Evolutionary conservation across 2,888 invertebrate species (phyloP).

Genomic region (Pteria penguin): DNA sequence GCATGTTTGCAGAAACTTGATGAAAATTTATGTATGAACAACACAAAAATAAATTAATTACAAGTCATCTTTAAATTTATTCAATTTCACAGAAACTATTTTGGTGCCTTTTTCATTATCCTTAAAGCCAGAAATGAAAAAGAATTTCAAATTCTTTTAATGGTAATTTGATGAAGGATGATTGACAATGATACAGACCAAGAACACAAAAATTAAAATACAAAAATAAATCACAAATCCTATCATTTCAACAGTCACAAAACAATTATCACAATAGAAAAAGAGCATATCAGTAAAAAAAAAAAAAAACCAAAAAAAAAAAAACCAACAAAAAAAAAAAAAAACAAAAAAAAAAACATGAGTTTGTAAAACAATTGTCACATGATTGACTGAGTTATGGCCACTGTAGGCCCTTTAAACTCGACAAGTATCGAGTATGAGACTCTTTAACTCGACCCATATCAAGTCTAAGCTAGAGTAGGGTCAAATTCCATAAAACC

Average conservation of each 20-base stretch:
- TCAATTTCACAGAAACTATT: constrained; percentile 5
- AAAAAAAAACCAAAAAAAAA: constrained; percentile 9
- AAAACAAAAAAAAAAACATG: constrained; percentile 4
- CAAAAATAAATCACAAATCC: constrained; percentile 7
- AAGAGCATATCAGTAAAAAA: background rate
- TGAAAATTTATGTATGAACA: too few relatives aligned
- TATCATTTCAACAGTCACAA: constrained; percentile 11
- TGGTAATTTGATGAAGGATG: constrained; percentile 41
- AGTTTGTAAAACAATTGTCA: constrained; percentile 12
- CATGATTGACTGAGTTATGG: constrained; percentile 26
- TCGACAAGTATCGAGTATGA: background rate
- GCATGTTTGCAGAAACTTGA: too few relatives aligned
- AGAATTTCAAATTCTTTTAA: constrained; percentile 20
- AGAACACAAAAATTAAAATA: constrained; percentile 32
- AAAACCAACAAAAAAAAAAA: constrained; percentile 6
- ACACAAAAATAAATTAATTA: too few relatives aligned
- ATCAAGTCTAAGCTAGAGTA: too few relatives aligned
- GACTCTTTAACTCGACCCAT: too few relatives aligned
- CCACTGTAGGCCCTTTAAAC: background rate
- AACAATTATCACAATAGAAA: background rate
- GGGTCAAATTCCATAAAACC: constrained; percentile 1
- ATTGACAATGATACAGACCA: constrained; percentile 43
- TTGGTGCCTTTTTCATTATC: background rate
- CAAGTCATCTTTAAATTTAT: background rate
- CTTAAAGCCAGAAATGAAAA: constrained; percentile 12